Percentiles rank a stretch among this genome's conserved stretches.
Evolutionary conservation across 2,888 invertebrate genomes (phyloP).

Genomic region (Tenthredo scrophulariae): DNA sequence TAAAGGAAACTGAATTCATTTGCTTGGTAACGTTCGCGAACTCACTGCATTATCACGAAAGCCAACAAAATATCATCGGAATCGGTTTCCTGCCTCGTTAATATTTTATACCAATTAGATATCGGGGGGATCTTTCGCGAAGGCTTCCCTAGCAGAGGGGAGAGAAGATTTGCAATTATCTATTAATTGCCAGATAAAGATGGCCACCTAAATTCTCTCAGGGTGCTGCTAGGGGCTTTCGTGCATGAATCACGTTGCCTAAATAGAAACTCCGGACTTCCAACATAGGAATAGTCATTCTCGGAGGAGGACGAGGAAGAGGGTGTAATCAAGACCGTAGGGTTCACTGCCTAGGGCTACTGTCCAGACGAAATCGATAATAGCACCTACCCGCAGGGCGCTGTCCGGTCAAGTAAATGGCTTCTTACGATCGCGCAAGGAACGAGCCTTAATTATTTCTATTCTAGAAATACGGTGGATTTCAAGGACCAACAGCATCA

Average conservation of each 20-base stretch:
- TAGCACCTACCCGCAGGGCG: constrained; percentile 3
- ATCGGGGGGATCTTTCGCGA: neutral
- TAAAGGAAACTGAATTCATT: constrained; percentile 36
- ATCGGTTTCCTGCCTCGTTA: too few relatives aligned
- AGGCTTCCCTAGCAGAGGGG: neutral
- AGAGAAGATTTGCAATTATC: neutral
- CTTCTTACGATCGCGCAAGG: constrained; percentile 33
- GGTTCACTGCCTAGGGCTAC: constrained; percentile 47
- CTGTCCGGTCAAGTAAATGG: constrained; percentile 52
- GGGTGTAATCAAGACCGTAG: constrained; percentile 51
- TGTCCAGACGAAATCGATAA: constrained; percentile 70
- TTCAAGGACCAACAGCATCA: neutral
- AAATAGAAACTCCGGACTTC: constrained; percentile 36
- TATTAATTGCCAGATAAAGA: neutral
- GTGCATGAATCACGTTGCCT: constrained; percentile 38
- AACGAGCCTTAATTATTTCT: neutral
- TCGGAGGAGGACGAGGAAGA: neutral
- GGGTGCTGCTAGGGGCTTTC: neutral
- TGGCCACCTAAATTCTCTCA: neutral
- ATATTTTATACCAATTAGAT: neutral
- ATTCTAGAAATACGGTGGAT: neutral
- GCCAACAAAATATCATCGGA: neutral
- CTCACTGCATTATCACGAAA: neutral
- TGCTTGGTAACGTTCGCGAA: neutral
- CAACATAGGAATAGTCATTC: constrained; percentile 24